Evolutionary conservation across 2,797 vertebrate genomes (phyloP).

Genomic region (Myripristis jacobus): DNA sequence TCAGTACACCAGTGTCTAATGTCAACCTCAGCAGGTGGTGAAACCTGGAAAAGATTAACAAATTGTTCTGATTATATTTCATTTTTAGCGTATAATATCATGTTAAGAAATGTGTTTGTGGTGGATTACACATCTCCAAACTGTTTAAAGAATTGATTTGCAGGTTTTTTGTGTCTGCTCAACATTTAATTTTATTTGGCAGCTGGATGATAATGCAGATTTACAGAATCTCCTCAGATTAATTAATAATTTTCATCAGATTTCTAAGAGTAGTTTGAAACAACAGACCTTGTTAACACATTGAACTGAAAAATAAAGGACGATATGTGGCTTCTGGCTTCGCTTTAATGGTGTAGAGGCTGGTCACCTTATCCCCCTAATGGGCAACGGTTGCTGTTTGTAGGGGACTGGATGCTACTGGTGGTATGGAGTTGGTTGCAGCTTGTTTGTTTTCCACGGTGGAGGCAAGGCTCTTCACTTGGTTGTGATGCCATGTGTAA

Average conservation of each 20-base stretch:
- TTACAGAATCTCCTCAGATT: neutral
- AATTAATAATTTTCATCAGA: neutral
- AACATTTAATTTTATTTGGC: slow-evolving; percentile 84
- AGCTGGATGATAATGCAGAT: slow-evolving; percentile 81
- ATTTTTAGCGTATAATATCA: slow-evolving; percentile 49
- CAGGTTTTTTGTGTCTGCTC: slow-evolving; percentile 67
- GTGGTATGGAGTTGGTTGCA: no score
- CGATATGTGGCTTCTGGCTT: no score
- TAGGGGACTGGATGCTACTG: no score
- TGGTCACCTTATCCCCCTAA: no score
- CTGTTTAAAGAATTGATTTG: slow-evolving; percentile 57
- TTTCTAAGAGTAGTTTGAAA: neutral
- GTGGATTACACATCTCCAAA: slow-evolving; percentile 61
- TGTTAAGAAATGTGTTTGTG: slow-evolving; percentile 35
- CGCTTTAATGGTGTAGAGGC: no score
- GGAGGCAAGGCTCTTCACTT: no score
- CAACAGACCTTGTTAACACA: neutral
- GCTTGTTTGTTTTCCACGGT: no score
- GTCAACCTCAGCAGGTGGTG: slow-evolving; percentile 65
- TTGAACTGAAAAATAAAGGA: no score
- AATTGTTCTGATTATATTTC: slow-evolving; percentile 66
- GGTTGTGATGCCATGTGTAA: no score
- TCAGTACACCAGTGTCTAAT: slow-evolving; percentile 59
- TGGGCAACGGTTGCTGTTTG: no score
- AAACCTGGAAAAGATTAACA: slow-evolving; percentile 68